These are phyloP conservation scores for Manis pentadactyla DNA, from an alignment of 2,797 vertebrate species.

Conservation along the genomic window DNA sequence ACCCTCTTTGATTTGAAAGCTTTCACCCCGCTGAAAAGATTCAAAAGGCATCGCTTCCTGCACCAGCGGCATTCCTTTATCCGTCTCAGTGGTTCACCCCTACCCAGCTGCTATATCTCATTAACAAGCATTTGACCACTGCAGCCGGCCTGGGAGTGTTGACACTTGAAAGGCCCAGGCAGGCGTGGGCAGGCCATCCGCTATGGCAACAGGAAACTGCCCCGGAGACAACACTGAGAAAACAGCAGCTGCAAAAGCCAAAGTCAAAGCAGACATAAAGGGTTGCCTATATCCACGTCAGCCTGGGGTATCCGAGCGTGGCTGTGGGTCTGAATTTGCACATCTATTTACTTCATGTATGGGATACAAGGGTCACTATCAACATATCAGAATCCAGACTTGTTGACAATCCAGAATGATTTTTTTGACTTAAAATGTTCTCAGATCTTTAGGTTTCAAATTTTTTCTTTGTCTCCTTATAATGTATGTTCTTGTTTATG, in stretches of 20 bases:
- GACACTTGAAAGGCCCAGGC: conserved; percentile 91
- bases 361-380: background rate
- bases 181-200: conserved; percentile 90
- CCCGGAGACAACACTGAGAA: conserved; percentile 88
- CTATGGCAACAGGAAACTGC: conserved; percentile 91
- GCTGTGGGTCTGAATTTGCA: conserved; percentile 39
- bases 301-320: conserved; percentile 54
- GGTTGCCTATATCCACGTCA: conserved; percentile 81
- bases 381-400: background rate
- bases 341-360: conserved; percentile 33
- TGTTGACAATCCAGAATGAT: conserved; percentile 4
- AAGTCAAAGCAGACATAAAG: conserved; percentile 83
- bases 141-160: conserved; percentile 88
- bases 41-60: conserved; percentile 90
- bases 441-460: conserved; percentile 17
- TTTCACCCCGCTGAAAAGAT: conserved; percentile 89
- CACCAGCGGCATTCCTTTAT: conserved; percentile 90
- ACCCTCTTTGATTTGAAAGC: conserved; percentile 90
- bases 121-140: conserved; percentile 91
- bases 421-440: conserved; percentile 14
- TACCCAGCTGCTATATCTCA: conserved; percentile 92
- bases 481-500: background rate
- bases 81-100: conserved; percentile 89
- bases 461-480: background rate
- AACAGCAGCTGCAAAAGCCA: conserved; percentile 90